Evolutionary conservation across 2,888 invertebrate species (phyloP), one percentile per base, ranked within the genome.

Genomic region (Cyclophora albipunctata): DNA sequence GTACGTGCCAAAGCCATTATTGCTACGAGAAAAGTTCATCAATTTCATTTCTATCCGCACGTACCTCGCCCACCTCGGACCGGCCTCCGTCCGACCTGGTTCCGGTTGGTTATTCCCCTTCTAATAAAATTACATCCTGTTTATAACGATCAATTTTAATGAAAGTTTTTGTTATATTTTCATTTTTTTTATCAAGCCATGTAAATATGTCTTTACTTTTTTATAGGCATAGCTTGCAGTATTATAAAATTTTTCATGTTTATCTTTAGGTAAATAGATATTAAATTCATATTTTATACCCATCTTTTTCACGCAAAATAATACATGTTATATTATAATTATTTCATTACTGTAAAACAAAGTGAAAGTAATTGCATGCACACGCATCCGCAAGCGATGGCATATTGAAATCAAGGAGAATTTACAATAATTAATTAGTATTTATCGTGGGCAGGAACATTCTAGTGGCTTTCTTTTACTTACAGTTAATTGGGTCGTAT

Each of bases 1-100:
- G 87, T 87, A 89, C 89, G 89, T 89, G 89, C 89, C 86, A 87
- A 84, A 87, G 87, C 87, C 88, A 89, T 89, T 89, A 89, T 89
- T 89, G 85, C 84, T 82, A 83, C 75, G 83, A 86, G 86, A 86
- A 89, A 89, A 89, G 87, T 89, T 89, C 89, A 89, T 89, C 88
- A 89, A 88, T 89, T 89, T 89, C 84, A 88, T 89, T 88, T 84
- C 81, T 83, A 73, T 75, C 73, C 73, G 74, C 73, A 63, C 64
- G 62, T 62, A 60, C 42, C 55, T 51, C 55, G 42, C 48, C 48
- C 51, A 53, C 53, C 59, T 56, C 48, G 54, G 47, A 48, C 48
- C 48, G 54, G 47, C 48, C 48, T 41, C 48, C 41, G 37, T 44
- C 47, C 54, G 53, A 47, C 53, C 58, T 47, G 50, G 47, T 46